Base-by-base conservation (phyloP, 2,797 vertebrate genomes). In the Momotus momota region DNA sequence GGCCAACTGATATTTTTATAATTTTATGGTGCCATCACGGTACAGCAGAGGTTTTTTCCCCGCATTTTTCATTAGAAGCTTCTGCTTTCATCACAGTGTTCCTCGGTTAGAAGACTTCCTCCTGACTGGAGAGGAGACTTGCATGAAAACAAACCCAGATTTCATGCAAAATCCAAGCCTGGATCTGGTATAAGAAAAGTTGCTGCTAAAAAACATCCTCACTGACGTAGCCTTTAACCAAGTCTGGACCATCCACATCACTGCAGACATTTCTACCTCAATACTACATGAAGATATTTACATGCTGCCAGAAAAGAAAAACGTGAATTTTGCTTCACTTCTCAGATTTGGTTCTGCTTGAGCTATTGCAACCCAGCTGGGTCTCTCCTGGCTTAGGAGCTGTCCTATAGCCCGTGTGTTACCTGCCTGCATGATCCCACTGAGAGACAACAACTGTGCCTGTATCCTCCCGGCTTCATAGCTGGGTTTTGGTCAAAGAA, bases 11-110 rank as follows among this genome's bases (percentile, higher is more conserved):
- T 9, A 11, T 41, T 90, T 94, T 93, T 92, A 94, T 92, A 33
- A 80, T 48, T 95, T 97, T 96, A 95, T 91, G 80, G 60, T 64
- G 66, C 61, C 89, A 78, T 67, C 46, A 13, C 2, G 48, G 73
- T 58, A 72, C 19, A 55, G 40, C 11, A 41, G 38, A 54, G 31
- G n/a, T 74, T 90, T 61, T n/a, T 29, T 40, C 73, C 65, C 14
- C 43, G 43, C n/a, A 6, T 91, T 91, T 94, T 66, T 91, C 62
- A 77, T 91, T 69, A 90, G 77, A 41, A 84, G 9, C 0, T 1
- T 31, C 16, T 49, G 48, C 52, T 95, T 94, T 74, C 61, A 40
- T 49, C 3, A 2, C 27, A 13, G 45, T 17, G 8, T 54, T 71
- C 48, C 40, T 20, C 25, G 17, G 3, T 61, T 64, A 43, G 55